These are phyloP conservation scores for Periplaneta americana DNA, from an alignment of 1,140 invertebrate species.

Conservation along the genomic window DNA sequence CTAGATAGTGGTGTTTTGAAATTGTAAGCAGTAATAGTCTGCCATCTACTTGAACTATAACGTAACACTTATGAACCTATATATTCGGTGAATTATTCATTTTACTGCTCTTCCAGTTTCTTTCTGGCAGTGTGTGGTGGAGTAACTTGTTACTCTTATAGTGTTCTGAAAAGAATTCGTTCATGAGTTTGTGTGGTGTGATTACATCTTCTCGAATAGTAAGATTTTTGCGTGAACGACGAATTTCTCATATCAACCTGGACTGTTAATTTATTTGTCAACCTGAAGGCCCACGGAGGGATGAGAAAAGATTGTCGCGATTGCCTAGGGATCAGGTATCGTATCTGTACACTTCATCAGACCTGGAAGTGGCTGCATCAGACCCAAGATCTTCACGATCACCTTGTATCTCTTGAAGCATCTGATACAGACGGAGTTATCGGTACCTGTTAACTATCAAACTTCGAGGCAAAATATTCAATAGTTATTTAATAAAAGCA, in stretches of 20 bases:
- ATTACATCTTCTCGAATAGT: neutral
- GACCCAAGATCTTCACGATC: slow-evolving; percentile 78
- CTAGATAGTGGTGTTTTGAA: neutral
- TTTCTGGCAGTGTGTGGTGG: neutral
- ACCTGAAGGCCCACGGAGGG: slow-evolving; percentile 62
- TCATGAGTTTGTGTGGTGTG: neutral
- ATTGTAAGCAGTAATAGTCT: neutral
- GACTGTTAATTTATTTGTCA: slow-evolving; percentile 26
- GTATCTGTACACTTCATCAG: slow-evolving; percentile 76
- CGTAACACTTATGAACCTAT: neutral
- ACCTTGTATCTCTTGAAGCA: slow-evolving; percentile 70
- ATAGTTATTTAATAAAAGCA: neutral
- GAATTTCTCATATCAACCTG: neutral
- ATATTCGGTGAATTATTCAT: neutral
- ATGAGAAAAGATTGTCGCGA: slow-evolving; percentile 76
- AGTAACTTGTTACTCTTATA: neutral
- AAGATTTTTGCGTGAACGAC: neutral
- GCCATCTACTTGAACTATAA: neutral
- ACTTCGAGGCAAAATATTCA: neutral
- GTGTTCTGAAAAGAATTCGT: neutral
- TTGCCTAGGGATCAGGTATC: slow-evolving; percentile 78
- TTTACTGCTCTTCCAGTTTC: neutral
- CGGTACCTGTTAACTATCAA: neutral
- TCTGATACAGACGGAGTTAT: slow-evolving; percentile 54
- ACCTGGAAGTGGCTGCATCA: slow-evolving; percentile 91